phyloP scores from a whole-genome alignment of 2,797 vertebrate genomes.

The Macropus fuliginosus region DNA sequence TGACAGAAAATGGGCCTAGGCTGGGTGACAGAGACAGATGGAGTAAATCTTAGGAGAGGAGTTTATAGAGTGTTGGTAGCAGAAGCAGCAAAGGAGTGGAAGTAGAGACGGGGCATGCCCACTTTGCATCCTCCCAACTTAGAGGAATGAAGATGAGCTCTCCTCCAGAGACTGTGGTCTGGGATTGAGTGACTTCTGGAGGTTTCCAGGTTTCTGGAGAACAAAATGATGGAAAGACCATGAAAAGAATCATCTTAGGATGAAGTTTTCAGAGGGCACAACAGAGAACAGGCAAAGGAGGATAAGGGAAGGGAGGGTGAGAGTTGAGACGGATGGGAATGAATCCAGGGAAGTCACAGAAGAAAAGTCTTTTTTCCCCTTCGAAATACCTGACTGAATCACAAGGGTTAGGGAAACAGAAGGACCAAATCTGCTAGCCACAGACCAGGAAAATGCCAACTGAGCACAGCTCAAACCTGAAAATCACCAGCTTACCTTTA shows the following conservation, averaged over 20 bases:
- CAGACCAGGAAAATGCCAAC: neutral
- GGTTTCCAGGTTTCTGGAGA: neutral
- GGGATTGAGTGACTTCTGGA: neutral
- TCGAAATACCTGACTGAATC: neutral
- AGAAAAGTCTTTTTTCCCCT: neutral
- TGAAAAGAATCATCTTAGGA: neutral
- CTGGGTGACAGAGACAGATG: neutral
- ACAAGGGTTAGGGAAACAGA: neutral
- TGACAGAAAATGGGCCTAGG: neutral
- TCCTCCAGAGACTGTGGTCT: neutral
- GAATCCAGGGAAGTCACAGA: neutral
- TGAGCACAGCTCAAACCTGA: no score
- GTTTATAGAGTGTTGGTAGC: neutral
- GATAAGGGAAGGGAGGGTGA: neutral
- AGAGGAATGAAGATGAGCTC: neutral
- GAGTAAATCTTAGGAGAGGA: neutral
- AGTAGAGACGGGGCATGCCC: no score
- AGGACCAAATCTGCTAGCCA: neutral
- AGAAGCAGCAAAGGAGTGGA: neutral
- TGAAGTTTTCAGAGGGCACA: neutral
- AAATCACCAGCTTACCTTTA: slow-evolving; percentile 22
- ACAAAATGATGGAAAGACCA: neutral
- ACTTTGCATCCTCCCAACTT: neutral
- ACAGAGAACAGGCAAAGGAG: neutral
- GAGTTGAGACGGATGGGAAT: neutral